Evolutionary conservation across 2,113 vertebrate genomes (phyloP).

Genomic region (Pelodiscus sinensis): DNA sequence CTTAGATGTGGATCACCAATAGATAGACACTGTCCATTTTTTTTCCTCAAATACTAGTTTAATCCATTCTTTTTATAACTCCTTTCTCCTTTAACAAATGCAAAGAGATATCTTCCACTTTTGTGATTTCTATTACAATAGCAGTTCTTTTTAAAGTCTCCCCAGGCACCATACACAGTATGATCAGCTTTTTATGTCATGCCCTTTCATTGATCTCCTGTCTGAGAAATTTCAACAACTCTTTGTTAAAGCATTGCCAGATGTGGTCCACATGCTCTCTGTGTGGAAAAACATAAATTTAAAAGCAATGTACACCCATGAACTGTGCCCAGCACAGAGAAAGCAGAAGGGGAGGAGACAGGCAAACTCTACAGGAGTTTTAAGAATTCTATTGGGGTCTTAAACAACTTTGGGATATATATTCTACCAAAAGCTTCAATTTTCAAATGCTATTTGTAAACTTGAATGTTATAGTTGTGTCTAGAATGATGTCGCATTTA

Average conservation of each 20-base stretch:
- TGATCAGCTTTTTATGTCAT: background rate
- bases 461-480: background rate
- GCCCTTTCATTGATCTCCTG: background rate
- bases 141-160: background rate
- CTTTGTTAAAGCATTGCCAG: background rate
- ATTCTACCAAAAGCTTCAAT: background rate
- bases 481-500: background rate
- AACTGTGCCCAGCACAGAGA: background rate
- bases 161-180: background rate
- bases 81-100: background rate
- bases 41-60: background rate
- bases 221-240: constrained; percentile 5
- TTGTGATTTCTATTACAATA: background rate
- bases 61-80: background rate
- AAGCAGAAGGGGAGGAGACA: background rate
- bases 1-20: background rate
- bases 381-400: background rate
- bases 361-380: background rate
- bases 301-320: background rate
- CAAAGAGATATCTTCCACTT: background rate
- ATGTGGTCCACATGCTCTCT: background rate
- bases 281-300: background rate
- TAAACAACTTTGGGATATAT: background rate
- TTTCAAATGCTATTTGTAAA: accelerated
- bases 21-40: background rate